A percentile compares a stretch with the other conserved stretches of the same genome.
phyloP scores from a whole-genome alignment of 2,888 invertebrate species.

The Erynnis tages region DNA sequence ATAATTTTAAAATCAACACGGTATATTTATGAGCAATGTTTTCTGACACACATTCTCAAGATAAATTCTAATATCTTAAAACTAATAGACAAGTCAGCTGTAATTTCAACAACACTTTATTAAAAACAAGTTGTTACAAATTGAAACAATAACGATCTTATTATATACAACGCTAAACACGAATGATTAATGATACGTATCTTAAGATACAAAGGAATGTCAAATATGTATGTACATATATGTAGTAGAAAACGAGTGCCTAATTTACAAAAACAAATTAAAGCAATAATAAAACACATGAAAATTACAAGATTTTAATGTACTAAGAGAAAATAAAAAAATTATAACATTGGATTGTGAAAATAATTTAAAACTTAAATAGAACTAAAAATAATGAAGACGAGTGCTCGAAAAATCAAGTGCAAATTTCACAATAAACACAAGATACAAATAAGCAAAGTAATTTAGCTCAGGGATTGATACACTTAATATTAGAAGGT shows the following conservation, averaged over 20 bases:
- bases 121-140: conserved; percentile 46
- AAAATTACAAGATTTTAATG: neutral
- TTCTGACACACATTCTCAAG: conserved; percentile 12
- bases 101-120: conserved; percentile 51
- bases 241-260: conserved; percentile 4
- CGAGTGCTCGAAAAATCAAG: conserved; percentile 1
- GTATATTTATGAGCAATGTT: neutral
- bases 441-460: conserved; percentile 10
- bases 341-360: neutral
- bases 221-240: conserved; percentile 9
- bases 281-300: conserved; percentile 2
- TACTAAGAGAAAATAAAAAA: neutral
- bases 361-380: neutral
- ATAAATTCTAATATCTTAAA: neutral
- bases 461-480: conserved; percentile 1
- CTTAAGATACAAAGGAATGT: neutral
- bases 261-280: conserved; percentile 3
- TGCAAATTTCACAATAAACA: conserved; percentile 1
- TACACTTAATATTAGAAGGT: neutral
- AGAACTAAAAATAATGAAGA: neutral
- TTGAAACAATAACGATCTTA: conserved; percentile 44
- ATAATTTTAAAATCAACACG: too few species aligned
- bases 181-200: neutral
- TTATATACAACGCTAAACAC: conserved; percentile 40
- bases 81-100: conserved; percentile 37